Evolutionary conservation across 2,888 invertebrate species (phyloP).

Genomic region (Catocala nupta): DNA sequence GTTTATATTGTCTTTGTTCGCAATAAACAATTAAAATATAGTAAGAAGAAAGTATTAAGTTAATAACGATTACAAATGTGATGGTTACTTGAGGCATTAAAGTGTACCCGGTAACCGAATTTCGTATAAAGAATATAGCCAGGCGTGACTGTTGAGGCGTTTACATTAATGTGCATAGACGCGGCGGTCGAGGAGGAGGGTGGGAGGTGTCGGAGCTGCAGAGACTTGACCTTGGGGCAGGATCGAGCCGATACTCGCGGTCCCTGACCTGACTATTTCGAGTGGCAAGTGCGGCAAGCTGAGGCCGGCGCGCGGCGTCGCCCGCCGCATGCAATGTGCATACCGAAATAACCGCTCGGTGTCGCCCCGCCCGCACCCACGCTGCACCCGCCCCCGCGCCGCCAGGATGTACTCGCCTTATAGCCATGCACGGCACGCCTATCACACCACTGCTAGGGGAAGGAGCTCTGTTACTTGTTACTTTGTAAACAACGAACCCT

Average conservation of each 20-base stretch:
- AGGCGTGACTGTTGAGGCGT: slow-evolving; percentile 68
- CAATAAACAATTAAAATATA: slow-evolving; percentile 30
- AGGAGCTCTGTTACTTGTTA: slow-evolving; percentile 66
- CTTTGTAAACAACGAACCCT: slow-evolving; percentile 67
- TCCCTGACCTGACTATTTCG: slow-evolving; percentile 87
- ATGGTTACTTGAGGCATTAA: slow-evolving; percentile 35
- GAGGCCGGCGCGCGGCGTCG: slow-evolving; percentile 59
- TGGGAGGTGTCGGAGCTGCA: slow-evolving; percentile 66
- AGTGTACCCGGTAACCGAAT: slow-evolving; percentile 50
- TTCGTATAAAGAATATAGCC: slow-evolving; percentile 44
- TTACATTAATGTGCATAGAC: slow-evolving; percentile 64
- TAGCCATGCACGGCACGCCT: slow-evolving; percentile 75
- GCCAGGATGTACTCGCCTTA: slow-evolving; percentile 75
- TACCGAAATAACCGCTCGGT: slow-evolving; percentile 85
- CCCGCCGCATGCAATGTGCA: slow-evolving; percentile 83
- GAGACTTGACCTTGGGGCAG: slow-evolving; percentile 87
- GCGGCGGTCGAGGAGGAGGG: slow-evolving; percentile 51
- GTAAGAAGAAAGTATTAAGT: too few relatives aligned
- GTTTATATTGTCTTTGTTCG: slow-evolving; percentile 48
- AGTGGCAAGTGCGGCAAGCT: slow-evolving; percentile 84
- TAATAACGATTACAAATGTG: slow-evolving; percentile 4
- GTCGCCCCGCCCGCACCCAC: slow-evolving; percentile 68
- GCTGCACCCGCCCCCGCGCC: slow-evolving; percentile 54
- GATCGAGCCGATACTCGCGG: slow-evolving; percentile 83
- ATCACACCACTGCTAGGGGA: slow-evolving; percentile 65